A percentile compares a stretch with the other conserved stretches of the same genome.
Evolutionary conservation across 64 coral and sea anemone species (phyloP).

Genomic region (Stylophora pistillata): DNA sequence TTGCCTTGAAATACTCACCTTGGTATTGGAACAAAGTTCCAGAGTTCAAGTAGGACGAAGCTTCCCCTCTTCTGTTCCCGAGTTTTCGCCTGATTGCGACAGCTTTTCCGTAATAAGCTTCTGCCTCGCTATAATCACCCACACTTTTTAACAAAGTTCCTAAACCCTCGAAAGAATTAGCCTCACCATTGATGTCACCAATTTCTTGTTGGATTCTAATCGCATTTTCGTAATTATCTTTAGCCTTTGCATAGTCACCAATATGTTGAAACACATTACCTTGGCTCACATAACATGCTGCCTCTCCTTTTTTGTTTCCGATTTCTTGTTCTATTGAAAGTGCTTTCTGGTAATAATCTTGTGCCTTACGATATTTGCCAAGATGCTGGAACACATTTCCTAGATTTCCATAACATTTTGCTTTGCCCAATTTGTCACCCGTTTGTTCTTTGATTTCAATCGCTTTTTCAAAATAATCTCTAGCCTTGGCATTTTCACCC

Average conservation of each 20-base stretch:
- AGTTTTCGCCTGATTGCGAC: neutral
- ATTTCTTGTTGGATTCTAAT: neutral
- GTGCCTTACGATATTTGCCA: neutral
- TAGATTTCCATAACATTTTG: neutral
- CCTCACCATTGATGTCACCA: neutral
- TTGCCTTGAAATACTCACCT: neutral
- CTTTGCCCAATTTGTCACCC: neutral
- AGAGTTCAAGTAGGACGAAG: neutral
- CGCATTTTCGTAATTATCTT: neutral
- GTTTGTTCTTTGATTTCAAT: neutral
- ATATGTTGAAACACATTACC: neutral
- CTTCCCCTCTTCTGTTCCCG: neutral
- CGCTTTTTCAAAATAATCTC: neutral
- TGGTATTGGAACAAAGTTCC: neutral
- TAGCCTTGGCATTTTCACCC: neutral
- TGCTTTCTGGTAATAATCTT: neutral
- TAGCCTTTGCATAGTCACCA: neutral
- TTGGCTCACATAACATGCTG: neutral
- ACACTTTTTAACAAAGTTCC: neutral
- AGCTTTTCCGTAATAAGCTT: neutral
- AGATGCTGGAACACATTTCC: neutral
- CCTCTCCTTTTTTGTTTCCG: neutral
- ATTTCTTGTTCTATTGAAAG: neutral
- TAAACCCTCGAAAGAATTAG: neutral
- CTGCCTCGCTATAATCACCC: neutral